Percentiles rank a stretch among this genome's conserved stretches.
phyloP scores from a whole-genome alignment of 2,113 vertebrate genomes.

The Candoia aspera region DNA sequence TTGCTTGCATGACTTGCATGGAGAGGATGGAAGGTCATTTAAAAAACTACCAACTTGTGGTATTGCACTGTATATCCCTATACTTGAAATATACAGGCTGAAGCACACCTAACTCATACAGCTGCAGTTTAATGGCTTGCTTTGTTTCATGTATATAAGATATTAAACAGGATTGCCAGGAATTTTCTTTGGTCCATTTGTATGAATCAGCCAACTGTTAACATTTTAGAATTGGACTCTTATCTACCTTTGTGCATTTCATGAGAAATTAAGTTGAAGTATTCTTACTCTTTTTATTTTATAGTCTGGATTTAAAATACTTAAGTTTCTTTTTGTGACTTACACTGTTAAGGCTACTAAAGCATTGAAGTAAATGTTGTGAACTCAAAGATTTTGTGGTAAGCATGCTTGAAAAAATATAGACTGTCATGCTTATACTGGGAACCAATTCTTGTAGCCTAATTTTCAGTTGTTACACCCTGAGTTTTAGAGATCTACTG shows the following conservation, averaged over 20 bases:
- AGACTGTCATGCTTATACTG: neutral
- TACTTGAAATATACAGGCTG: neutral
- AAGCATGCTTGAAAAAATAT: neutral
- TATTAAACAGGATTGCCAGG: neutral
- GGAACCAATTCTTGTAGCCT: neutral
- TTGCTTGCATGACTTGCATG: neutral
- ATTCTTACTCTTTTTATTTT: neutral
- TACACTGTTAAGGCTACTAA: neutral
- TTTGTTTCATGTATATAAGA: neutral
- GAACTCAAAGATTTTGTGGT: neutral
- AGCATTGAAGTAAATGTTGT: neutral
- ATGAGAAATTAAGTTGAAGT: neutral
- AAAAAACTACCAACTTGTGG: neutral
- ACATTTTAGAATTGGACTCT: neutral
- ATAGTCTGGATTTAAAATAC: neutral
- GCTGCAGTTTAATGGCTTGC: neutral
- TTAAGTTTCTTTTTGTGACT: neutral
- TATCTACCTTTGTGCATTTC: neutral
- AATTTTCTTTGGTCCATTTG: neutral
- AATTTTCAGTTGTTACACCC: neutral
- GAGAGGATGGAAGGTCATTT: neutral
- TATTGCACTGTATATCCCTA: neutral
- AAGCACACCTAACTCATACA: neutral
- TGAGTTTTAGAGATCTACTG: neutral
- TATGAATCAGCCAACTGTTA: neutral